Evolutionary conservation across 2,888 invertebrate species (phyloP), one percentile per base, ranked within the genome.

Genomic region (Ectemnius continuus): DNA sequence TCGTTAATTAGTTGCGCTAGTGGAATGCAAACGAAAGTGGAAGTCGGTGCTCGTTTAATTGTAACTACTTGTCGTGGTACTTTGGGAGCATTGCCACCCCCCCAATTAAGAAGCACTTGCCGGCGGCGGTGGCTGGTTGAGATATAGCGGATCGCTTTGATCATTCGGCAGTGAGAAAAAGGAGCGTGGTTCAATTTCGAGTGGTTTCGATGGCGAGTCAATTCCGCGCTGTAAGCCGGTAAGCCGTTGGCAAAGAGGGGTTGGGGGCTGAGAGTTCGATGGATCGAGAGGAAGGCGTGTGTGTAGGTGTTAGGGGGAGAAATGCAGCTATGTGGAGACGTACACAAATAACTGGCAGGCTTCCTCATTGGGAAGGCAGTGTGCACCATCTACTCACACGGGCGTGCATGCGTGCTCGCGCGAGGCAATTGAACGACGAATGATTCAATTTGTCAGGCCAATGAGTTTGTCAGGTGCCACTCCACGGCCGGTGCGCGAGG

Each of bases 381-480:
- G 80, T 76, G 64, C 79, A 84, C 16, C 16, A 52, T 11, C 14
- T 4, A 52, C 52, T 52, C 52, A 52, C 52, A 52, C 52, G 52
- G 16, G 16, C 16, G 16, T 52, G 16, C 52, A 52, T 52, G 16
- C n/a, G 16, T 85, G 87, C 87, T 84, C 85, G 84, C 80, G 83
- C 85, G 86, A 84, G 88, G 89, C 89, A 90, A 90, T 90, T 90
- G 90, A 90, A 90, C 90, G 88, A 88, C 89, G 90, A 90, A 90
- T 90, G 89, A 90, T 90, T 90, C 88, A 90, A 90, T 90, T 90
- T 90, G 88, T 89, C 90, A 89, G 90, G 87, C 90, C 90, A 90
- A 90, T 90, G 90, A 89, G 89, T 90, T 90, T 90, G 90, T 89
- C 90, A 90, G 90, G 90, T 90, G 90, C 87, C 88, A 89, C 90